A percentile compares a stretch with the other conserved stretches of the same genome.
Evolutionary conservation across 92 coral and sea anemone genomes (phyloP).

Genomic region (Epizoanthus ramosus): DNA sequence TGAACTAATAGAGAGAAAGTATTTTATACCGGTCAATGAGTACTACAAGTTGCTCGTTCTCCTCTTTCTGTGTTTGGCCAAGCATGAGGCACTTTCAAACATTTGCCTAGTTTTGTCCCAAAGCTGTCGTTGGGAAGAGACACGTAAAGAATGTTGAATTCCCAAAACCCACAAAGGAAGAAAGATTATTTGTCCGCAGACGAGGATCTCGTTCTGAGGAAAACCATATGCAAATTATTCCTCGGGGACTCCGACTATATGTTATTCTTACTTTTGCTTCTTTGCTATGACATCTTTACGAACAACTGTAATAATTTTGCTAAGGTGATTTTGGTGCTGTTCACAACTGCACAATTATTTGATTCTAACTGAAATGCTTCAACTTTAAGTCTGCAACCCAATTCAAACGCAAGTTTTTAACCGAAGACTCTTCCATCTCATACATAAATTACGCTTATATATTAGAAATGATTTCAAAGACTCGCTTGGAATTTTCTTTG

Average conservation of each 20-base stretch:
- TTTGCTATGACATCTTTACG: not conserved
- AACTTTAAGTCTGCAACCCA: not conserved
- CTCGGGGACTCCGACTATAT: constrained; percentile 19
- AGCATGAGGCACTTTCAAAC: not conserved
- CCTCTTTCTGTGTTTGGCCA: constrained; percentile 9
- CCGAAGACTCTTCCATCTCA: not conserved
- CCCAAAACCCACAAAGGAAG: constrained; percentile 20
- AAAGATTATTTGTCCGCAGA: not conserved
- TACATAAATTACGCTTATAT: constrained; percentile 15
- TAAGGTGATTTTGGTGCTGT: not conserved
- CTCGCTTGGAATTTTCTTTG: not conserved
- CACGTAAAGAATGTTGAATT: constrained; percentile 4
- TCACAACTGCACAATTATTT: not conserved
- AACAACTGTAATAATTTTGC: not conserved
- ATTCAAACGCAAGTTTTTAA: not conserved
- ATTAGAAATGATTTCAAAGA: not conserved
- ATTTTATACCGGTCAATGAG: constrained; percentile 11
- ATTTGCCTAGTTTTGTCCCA: not conserved
- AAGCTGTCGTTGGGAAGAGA: not conserved
- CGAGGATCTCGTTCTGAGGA: constrained; percentile 54
- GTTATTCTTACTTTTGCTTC: not conserved
- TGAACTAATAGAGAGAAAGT: constrained; percentile 8
- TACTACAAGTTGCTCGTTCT: not conserved
- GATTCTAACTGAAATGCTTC: not conserved
- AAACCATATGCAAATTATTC: constrained; percentile 73